Conservation (phyloP, 1,140 invertebrate species). For the Phthorimaea operculella region DNA sequence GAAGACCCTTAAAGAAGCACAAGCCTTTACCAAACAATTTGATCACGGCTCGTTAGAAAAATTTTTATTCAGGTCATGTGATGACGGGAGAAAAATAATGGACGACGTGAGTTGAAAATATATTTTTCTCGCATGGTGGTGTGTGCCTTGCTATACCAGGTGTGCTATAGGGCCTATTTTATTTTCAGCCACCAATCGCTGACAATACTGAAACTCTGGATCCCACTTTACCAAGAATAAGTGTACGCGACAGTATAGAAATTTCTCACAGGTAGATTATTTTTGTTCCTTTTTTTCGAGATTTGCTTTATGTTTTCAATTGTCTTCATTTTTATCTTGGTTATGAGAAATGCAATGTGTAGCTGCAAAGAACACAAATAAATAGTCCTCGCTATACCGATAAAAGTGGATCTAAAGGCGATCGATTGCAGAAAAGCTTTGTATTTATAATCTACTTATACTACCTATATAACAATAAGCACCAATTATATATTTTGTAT, state of each 20-base stretch:
- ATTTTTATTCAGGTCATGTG: neutral
- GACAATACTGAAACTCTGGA: constrained; percentile 9
- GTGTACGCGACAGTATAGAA: constrained; percentile 43
- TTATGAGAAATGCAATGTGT: too few relatives aligned
- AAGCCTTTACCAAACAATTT: neutral
- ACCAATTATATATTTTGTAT: too few relatives aligned
- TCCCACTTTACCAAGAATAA: constrained; percentile 16
- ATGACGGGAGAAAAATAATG: neutral
- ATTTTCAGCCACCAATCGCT: constrained; percentile 24
- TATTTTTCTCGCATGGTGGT: neutral
- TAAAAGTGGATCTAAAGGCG: too few relatives aligned
- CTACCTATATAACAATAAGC: too few relatives aligned
- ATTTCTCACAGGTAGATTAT: constrained; percentile 34
- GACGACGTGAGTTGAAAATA: neutral
- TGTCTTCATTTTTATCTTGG: too few relatives aligned
- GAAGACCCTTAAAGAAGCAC: neutral
- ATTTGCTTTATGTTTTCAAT: too few relatives aligned
- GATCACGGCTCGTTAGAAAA: constrained; percentile 10
- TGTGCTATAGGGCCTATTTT: constrained; percentile 12
- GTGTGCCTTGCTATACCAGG: neutral
- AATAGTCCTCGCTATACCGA: too few relatives aligned
- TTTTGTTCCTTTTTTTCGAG: constrained; percentile 16
- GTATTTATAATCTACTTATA: too few relatives aligned
- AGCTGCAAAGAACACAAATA: too few relatives aligned
- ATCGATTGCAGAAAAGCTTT: too few relatives aligned